phyloP scores from a whole-genome alignment of 2,113 vertebrate genomes.

The Sceloporus undulatus region DNA sequence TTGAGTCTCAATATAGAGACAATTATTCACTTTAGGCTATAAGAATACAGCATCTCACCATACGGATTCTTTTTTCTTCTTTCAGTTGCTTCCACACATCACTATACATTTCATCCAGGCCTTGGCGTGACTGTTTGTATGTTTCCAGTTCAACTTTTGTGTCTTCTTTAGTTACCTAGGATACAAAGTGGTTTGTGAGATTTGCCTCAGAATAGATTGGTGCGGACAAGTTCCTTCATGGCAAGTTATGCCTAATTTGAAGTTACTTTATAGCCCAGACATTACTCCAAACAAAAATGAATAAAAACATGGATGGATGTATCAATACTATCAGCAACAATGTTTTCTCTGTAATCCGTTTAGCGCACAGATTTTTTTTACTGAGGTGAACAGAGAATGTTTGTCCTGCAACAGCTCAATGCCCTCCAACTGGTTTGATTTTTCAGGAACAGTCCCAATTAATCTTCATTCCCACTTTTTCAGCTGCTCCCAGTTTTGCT shows the following conservation, averaged over 20 bases:
- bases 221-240: background rate
- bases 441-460: too few relatives aligned
- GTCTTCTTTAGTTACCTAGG: slow-evolving; percentile 92
- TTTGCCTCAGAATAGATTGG: background rate
- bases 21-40: slow-evolving; percentile 7
- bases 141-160: slow-evolving; percentile 96
- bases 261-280: too few relatives aligned
- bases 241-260: background rate
- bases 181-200: slow-evolving; percentile 29
- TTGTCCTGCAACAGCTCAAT: background rate
- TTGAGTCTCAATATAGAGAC: accelerated
- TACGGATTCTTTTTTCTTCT: slow-evolving; percentile 90
- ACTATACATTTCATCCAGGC: slow-evolving; percentile 97
- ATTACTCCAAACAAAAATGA: too few relatives aligned
- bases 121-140: slow-evolving; percentile 94
- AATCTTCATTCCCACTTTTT: too few relatives aligned
- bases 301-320: too few relatives aligned
- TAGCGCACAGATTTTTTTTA: too few relatives aligned
- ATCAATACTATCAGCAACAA: too few relatives aligned
- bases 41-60: slow-evolving; percentile 78
- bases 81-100: slow-evolving; percentile 96
- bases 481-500: too few relatives aligned
- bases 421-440: too few relatives aligned
- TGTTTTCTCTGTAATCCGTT: too few relatives aligned
- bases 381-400: background rate